Evolutionary conservation across 37 sponge, comb jelly and placozoan genomes (phyloP).

Genomic region (Bolinopsis microptera): DNA sequence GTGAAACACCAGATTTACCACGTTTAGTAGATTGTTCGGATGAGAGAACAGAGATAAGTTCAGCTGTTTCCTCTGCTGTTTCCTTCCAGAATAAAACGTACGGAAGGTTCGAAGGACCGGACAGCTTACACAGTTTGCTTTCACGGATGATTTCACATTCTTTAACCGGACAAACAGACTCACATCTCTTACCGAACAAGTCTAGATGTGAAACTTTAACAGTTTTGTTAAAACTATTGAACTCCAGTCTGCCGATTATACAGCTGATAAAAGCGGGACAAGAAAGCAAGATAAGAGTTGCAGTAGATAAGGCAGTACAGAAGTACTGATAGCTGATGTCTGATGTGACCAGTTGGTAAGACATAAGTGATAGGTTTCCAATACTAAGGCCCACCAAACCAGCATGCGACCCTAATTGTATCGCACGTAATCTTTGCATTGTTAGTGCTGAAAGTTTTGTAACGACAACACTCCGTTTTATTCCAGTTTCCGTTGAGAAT

Average conservation of each 20-base stretch:
- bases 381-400: neutral
- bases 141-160: neutral
- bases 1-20: neutral
- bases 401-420: neutral
- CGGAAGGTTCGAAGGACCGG: neutral
- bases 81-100: neutral
- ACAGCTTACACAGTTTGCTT: neutral
- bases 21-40: neutral
- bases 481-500: neutral
- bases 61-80: neutral
- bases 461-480: neutral
- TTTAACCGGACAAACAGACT: neutral
- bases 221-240: neutral
- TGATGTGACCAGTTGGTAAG: neutral
- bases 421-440: neutral
- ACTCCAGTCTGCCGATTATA: neutral
- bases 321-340: neutral
- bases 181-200: neutral
- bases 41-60: neutral
- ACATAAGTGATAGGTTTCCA: neutral
- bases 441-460: slow-evolving; percentile 16
- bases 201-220: neutral
- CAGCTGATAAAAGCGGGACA: neutral
- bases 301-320: neutral
- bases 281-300: neutral